These are phyloP conservation scores for Arenaria interpres DNA, from an alignment of 2,113 vertebrate genomes.

Conservation along the genomic window DNA sequence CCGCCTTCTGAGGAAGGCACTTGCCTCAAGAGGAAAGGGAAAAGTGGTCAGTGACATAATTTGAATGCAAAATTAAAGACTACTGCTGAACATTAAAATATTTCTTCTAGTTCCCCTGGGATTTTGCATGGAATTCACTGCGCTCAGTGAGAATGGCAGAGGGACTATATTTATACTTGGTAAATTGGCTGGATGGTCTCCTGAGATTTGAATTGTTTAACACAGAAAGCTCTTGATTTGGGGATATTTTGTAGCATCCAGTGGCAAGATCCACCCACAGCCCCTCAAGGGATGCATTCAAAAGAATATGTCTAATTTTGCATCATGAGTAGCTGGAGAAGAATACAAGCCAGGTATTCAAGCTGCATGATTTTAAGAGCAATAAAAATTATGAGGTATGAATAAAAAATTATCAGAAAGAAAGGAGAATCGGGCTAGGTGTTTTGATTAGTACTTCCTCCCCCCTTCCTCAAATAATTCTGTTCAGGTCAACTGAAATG, in stretches of 20 bases:
- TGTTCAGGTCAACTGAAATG: not conserved
- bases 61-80: constrained; percentile 59
- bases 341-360: not conserved
- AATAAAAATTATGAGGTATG: not conserved
- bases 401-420: not conserved
- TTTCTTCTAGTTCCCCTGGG: constrained; percentile 30
- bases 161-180: constrained; percentile 61
- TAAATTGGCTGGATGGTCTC: constrained; percentile 59
- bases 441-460: not conserved
- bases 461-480: not conserved
- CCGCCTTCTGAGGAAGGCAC: not conserved
- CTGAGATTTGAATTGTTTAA: constrained; percentile 65
- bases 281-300: constrained; percentile 41
- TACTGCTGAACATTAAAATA: constrained; percentile 47
- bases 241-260: constrained; percentile 58
- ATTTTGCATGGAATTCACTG: constrained; percentile 16
- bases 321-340: constrained; percentile 12
- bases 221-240: constrained; percentile 66
- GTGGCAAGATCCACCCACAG: constrained; percentile 44
- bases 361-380: not conserved
- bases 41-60: constrained; percentile 44
- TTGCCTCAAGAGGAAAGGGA: not conserved
- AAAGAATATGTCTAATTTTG: constrained; percentile 54
- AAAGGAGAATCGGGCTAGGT: not conserved
- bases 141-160: constrained; percentile 19